Evolutionary conservation across 1,140 invertebrate species (phyloP).

Genomic region (Steinernema khuongi): DNA sequence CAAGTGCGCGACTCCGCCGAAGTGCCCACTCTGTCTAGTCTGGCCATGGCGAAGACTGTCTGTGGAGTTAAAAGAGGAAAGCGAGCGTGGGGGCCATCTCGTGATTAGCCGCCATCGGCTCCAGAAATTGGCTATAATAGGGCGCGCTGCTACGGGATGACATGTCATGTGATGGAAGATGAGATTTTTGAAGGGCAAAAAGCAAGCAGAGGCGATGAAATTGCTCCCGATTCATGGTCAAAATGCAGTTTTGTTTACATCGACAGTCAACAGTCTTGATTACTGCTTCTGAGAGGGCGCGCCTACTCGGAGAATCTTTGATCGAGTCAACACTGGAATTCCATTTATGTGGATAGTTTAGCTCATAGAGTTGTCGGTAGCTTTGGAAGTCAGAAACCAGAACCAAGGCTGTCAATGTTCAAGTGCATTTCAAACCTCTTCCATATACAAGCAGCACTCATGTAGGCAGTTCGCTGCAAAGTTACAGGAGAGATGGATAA

Average conservation of each 20-base stretch:
- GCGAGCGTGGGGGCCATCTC: background rate
- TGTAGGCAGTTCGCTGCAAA: too few species aligned
- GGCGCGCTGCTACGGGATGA: background rate
- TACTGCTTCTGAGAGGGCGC: too few species aligned
- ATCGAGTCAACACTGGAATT: too few species aligned
- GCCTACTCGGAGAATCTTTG: too few species aligned
- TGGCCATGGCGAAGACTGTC: too few species aligned
- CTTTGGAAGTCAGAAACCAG: too few species aligned
- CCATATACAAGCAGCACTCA: too few species aligned
- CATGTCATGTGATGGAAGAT: background rate
- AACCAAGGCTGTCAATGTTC: too few species aligned
- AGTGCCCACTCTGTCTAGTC: background rate
- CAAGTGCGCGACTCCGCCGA: background rate
- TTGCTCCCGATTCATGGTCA: background rate
- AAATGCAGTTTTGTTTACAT: background rate
- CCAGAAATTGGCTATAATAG: background rate
- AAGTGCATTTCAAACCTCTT: too few species aligned
- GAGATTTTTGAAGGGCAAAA: background rate
- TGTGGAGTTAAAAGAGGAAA: background rate
- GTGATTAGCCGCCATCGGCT: background rate
- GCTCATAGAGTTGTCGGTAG: too few species aligned
- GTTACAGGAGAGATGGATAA: too few species aligned
- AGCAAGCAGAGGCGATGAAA: background rate
- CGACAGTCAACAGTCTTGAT: background rate
- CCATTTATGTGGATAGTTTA: too few species aligned